A percentile compares a stretch with the other conserved stretches of the same genome.
Evolutionary conservation across 2,113 vertebrate species (phyloP).

Genomic region (Carollia perspicillata): DNA sequence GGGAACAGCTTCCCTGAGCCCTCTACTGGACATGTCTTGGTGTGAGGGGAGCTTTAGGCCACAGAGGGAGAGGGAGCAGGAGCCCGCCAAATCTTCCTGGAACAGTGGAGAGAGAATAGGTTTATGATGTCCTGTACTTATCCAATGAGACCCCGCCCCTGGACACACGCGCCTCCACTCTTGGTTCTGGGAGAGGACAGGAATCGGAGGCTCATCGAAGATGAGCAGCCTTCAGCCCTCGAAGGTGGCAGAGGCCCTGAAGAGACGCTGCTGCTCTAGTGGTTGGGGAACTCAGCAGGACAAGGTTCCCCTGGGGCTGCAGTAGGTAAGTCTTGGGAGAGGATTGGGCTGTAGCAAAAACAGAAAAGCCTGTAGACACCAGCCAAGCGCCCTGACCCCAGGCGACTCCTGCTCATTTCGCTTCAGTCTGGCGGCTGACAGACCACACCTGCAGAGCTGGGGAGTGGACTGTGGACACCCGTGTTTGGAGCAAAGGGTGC

Average conservation of each 20-base stretch:
- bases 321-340: not conserved
- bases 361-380: not conserved
- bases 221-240: not conserved
- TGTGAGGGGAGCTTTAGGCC: not conserved
- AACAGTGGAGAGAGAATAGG: not conserved
- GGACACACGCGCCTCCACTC: not conserved
- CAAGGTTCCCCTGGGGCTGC: not conserved
- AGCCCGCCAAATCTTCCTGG: not conserved
- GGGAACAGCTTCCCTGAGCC: not conserved
- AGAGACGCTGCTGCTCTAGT: not conserved
- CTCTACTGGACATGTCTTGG: not conserved
- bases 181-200: not conserved
- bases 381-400: not conserved
- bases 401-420: not conserved
- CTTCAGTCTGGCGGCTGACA: not conserved
- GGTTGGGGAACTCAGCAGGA: not conserved
- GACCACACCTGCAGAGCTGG: not conserved
- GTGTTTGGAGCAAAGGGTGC: slow-evolving; percentile 34
- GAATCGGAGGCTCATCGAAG: not conserved
- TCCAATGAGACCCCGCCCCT: not conserved
- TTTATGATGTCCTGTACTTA: not conserved
- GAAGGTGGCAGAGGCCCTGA: not conserved
- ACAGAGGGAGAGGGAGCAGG: not conserved
- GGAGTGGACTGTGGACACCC: not conserved
- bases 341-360: not conserved